Evolutionary conservation across 2,797 vertebrate genomes (phyloP).

Genomic region (Anguilla megastoma): DNA sequence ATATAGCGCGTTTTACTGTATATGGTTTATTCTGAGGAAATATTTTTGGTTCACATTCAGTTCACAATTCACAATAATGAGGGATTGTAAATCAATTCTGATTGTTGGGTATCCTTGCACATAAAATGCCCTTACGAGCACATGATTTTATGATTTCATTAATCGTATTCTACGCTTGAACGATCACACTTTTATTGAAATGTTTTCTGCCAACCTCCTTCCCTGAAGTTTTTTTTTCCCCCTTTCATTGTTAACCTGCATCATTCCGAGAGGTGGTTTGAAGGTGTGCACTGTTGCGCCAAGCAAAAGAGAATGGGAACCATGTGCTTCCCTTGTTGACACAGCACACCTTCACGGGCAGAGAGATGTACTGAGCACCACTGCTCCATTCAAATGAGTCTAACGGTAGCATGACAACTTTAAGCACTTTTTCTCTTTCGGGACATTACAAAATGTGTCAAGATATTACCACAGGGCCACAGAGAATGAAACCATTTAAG

Average conservation of each 20-base stretch:
- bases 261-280: neutral
- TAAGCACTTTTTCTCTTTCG: neutral
- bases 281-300: neutral
- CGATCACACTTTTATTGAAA: neutral
- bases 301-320: neutral
- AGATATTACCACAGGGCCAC: neutral
- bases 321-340: neutral
- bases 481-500: neutral
- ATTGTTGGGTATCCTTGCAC: neutral
- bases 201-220: neutral
- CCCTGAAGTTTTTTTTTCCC: neutral
- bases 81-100: neutral
- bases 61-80: neutral
- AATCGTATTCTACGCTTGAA: neutral
- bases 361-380: neutral
- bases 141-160: neutral
- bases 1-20: neutral
- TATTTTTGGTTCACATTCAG: neutral
- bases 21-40: conserved; percentile 41
- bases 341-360: neutral
- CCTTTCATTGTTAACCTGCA: neutral
- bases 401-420: neutral
- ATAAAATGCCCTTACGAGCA: neutral
- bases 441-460: neutral
- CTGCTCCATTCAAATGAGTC: neutral